These are phyloP conservation scores for Loripinus fragilis DNA, from an alignment of 2,888 invertebrate genomes.

Conservation along the genomic window DNA sequence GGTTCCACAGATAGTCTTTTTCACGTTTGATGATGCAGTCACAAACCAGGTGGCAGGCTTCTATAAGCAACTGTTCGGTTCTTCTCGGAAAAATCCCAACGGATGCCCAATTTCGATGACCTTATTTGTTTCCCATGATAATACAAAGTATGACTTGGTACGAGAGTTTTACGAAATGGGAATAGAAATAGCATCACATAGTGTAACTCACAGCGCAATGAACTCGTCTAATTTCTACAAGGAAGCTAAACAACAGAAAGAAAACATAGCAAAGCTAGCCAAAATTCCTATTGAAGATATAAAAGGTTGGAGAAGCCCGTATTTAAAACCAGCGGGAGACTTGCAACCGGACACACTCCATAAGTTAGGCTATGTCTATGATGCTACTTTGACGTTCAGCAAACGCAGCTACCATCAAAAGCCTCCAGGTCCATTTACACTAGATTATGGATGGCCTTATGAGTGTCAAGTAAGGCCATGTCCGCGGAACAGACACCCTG, in stretches of 20 bases:
- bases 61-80: constrained; percentile 66
- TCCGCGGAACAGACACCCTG: constrained; percentile 82
- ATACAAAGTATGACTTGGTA: constrained; percentile 98
- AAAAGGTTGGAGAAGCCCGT: constrained; percentile 77
- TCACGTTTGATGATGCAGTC: constrained; percentile 78
- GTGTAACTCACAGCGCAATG: constrained; percentile 73
- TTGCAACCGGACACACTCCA: constrained; percentile 65
- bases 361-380: constrained; percentile 72
- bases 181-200: constrained; percentile 75
- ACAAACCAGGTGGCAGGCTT: constrained; percentile 67
- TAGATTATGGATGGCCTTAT: constrained; percentile 87
- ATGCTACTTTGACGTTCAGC: constrained; percentile 75
- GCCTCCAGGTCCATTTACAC: constrained; percentile 89
- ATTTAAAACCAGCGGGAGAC: constrained; percentile 75
- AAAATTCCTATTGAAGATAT: constrained; percentile 73
- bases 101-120: constrained; percentile 92
- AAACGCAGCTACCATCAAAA: constrained; percentile 62
- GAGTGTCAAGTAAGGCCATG: constrained; percentile 79
- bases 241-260: constrained; percentile 72
- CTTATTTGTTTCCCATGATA: constrained; percentile 99
- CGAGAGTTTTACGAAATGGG: constrained; percentile 72
- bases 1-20: constrained; percentile 76
- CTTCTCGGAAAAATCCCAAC: constrained; percentile 86
- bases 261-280: constrained; percentile 83
- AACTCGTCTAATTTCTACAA: constrained; percentile 61